A percentile compares a stretch with the other conserved stretches of the same genome.
These are phyloP conservation scores for Meandrusa payeni DNA, from an alignment of 2,888 invertebrate genomes.

Conservation along the genomic window DNA sequence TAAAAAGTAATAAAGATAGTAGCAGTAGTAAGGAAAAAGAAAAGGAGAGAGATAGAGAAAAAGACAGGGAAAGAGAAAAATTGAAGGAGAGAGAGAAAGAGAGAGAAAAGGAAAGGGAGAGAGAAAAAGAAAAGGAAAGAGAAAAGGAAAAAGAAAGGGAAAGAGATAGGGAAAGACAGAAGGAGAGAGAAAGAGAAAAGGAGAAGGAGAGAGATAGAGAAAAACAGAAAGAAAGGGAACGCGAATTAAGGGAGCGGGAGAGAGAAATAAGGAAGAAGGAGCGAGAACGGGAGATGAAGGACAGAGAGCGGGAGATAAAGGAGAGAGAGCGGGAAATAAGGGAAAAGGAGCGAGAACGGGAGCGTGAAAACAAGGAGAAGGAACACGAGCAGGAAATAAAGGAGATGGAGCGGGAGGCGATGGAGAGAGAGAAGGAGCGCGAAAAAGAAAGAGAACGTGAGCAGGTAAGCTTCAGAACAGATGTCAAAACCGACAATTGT, in stretches of 20 bases:
- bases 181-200: conserved; percentile 40
- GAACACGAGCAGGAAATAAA: too few species aligned
- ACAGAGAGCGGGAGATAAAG: too few species aligned
- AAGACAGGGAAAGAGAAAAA: conserved; percentile 38
- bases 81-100: conserved; percentile 33
- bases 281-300: too few species aligned
- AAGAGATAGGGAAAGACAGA: too few species aligned
- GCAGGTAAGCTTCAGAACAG: too few species aligned
- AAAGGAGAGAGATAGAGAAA: conserved; percentile 45
- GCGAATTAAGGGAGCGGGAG: too few species aligned
- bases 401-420: conserved; percentile 10
- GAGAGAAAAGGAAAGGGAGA: conserved; percentile 38
- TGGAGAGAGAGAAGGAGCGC: conserved; percentile 66
- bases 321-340: too few species aligned
- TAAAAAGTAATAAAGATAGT: conserved; percentile 75
- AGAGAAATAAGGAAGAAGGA: too few species aligned
- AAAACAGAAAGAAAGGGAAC: too few species aligned
- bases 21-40: conserved; percentile 66
- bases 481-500: too few species aligned
- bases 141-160: conserved; percentile 46
- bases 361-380: too few species aligned
- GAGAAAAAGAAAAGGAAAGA: conserved; percentile 35
- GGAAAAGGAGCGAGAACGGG: too few species aligned
- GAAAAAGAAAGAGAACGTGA: conserved; percentile 55
- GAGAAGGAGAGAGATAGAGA: conserved; percentile 44